A percentile compares a stretch with the other conserved stretches of the same genome.
phyloP scores from a whole-genome alignment of 1,140 invertebrate genomes.

The Centruroides vittatus region DNA sequence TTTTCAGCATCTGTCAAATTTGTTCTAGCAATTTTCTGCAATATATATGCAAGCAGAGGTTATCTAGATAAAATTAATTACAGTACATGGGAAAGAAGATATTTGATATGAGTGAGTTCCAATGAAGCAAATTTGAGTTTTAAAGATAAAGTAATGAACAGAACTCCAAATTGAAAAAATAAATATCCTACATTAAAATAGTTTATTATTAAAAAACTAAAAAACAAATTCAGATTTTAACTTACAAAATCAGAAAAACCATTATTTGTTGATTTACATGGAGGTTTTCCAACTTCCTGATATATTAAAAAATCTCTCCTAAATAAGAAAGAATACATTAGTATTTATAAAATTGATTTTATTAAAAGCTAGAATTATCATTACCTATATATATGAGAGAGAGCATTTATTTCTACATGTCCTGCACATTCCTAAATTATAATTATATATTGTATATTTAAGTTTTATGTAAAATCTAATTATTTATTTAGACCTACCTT shows the following conservation, averaged over 20 bases:
- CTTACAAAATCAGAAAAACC: constrained; percentile 36
- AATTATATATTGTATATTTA: not conserved
- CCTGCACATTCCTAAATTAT: constrained; percentile 42
- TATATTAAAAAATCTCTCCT: constrained; percentile 60
- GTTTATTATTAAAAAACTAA: not conserved
- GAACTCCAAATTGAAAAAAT: no score
- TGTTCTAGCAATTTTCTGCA: no score
- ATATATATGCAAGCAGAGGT: no score
- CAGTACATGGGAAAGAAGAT: no score
- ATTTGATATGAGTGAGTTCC: no score
- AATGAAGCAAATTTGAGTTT: no score
- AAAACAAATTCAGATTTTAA: not conserved
- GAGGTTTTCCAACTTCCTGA: constrained; percentile 45
- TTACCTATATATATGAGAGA: constrained; percentile 51
- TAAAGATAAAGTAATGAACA: no score
- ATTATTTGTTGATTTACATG: constrained; percentile 41
- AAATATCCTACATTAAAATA: no score
- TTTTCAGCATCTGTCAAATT: no score
- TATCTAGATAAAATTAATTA: no score
- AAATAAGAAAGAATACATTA: constrained; percentile 19
- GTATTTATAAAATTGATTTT: not conserved
- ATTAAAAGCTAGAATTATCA: constrained; percentile 15
- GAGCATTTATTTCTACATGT: constrained; percentile 48
- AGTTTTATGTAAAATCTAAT: not conserved
- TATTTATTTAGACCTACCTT: constrained; percentile 23